phyloP scores from a whole-genome alignment of 2,113 vertebrate species.

The Archilochus colubris region DNA sequence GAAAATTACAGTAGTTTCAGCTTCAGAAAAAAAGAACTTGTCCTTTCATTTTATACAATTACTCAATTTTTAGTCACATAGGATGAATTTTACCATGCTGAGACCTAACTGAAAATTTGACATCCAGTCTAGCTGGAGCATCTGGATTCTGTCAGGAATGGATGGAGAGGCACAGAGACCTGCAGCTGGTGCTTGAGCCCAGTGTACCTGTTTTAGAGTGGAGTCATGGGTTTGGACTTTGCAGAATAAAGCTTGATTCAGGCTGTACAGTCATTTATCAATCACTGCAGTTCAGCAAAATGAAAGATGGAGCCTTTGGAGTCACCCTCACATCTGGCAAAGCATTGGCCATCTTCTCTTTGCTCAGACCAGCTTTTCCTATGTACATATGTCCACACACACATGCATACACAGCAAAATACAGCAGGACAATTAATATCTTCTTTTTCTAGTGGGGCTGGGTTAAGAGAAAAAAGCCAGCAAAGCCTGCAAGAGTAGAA shows the following conservation, averaged over 20 bases:
- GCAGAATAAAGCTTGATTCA: background rate
- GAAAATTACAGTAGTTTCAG: background rate
- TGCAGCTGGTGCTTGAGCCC: background rate
- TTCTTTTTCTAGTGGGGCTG: background rate
- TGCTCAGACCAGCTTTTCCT: background rate
- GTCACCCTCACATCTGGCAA: background rate
- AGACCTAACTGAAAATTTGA: background rate
- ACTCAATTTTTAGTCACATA: background rate
- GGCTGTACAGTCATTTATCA: background rate
- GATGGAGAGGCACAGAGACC: background rate
- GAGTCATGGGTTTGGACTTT: accelerated
- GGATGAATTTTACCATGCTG: background rate
- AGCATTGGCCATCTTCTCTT: accelerated
- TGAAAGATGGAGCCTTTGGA: background rate
- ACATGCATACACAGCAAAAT: background rate
- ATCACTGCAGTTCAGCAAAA: background rate
- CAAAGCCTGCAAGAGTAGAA: background rate
- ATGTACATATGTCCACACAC: background rate
- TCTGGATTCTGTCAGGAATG: background rate
- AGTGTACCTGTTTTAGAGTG: background rate
- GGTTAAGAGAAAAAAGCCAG: background rate
- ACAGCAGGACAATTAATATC: background rate
- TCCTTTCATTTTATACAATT: background rate
- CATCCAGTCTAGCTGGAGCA: accelerated
- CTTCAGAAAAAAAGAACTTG: background rate